Evolutionary conservation across 2,113 vertebrate genomes (phyloP), one percentile per base, ranked within the genome.

Genomic region (Zootoca vivipara): DNA sequence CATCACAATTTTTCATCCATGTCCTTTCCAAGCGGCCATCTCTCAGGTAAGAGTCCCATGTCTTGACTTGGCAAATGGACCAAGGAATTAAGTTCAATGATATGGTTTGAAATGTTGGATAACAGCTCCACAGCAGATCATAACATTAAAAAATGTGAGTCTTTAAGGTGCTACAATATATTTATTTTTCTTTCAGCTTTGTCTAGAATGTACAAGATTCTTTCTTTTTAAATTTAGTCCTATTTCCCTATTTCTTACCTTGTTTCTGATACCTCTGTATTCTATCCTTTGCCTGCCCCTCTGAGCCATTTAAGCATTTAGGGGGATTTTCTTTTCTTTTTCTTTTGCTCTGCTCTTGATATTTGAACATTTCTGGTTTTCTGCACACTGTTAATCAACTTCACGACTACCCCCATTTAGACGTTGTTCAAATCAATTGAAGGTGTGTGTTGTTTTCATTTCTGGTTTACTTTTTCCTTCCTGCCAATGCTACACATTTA

Each of bases 1-100:
- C 89, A 97, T 99, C 93, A 98, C 96, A 10, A 94, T 99, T 73
- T 98, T 99, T 93, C 98, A 95, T 87, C 93, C 95, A 3, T 98
- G 98, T 86, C 96, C 96, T 85, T 98, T 96, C 93, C 97, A 97
- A 89, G 46, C 38, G 18, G 91, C 89, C 12, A 20, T 24, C 62
- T 85, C 91, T 26, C 89, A 73, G 95, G 97, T 97, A 94, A 95
- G 86, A 0, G 0, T 3, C 46, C 64, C 2, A 0, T 30, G 24
- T 12, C 12, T 24, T 90, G 5, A 3, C 80, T 86, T 92, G 87
- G 13, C 28, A 73, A 6, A 74, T 64, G 58, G 64, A 38, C 46
- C 15, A 65, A 16, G 7, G 77, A 28, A 1, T 38, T 82, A 30
- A 65, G 22, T 72, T 8, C 38, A 22, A 33, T 40, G 40, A 38